Base-by-base conservation (phyloP, 2,113 vertebrate genomes). In the Hippocampus mohnikei region DNA sequence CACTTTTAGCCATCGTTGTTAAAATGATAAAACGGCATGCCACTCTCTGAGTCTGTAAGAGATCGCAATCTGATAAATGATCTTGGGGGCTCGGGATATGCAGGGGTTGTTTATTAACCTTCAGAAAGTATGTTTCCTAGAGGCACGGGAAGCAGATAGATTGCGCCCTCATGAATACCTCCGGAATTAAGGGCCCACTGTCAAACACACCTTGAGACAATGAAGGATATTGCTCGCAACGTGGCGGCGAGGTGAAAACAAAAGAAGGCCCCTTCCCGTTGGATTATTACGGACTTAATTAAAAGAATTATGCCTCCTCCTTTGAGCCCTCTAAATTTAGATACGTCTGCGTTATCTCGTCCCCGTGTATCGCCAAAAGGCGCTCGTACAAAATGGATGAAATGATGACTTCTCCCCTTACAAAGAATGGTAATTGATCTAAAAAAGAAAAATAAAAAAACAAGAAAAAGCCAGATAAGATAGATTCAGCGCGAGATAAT, bases 41-140 rank as follows among this genome's bases (percentile, higher is more conserved):
- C 90, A 89, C 86, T 91, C 90, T 90, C 73, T 23, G 62, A 86
- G 85, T 89, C 88, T 88, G 89, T 90, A 83, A 87, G 84, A 83
- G 88, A 91, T 86, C 84, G 21, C 79, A 81, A 89, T 84, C 88
- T 92, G 90, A 92, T 91, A 83, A 90, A 91, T 90, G 88, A 92
- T 90, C 84, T 86, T 59, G 18, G 82, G 33, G 77, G 82, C 80
- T 71, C 27, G 66, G 83, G 86, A 88, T 86, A 88, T 87, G 87
- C 83, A 79, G 87, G 33, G 80, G 80, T 84, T 93, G 89, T 90
- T 91, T 91, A 90, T 91, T 91, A 92, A 91, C 88, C 87, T 91
- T 89, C 88, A 88, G 74, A 90, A 86, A 88, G 80, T 77, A 86
- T 88, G 90, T 91, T 89, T 90, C 85, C 91, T 80, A 82, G 73